Evolutionary conservation across 2,888 invertebrate genomes (phyloP).

Genomic region (Ernsta delagoae): DNA sequence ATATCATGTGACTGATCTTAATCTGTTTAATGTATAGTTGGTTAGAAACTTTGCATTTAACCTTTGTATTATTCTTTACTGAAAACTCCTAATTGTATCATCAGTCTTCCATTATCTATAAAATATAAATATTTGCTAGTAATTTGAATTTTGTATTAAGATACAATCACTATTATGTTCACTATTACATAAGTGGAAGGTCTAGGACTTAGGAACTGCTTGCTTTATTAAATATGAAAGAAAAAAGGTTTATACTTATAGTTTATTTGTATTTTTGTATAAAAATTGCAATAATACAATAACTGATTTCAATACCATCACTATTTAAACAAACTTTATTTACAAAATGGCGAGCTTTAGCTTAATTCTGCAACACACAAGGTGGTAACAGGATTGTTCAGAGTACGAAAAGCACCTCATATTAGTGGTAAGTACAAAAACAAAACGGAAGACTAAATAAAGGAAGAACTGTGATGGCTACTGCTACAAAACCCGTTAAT

Average conservation of each 20-base stretch:
- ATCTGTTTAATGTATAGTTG: background rate
- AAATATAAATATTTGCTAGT: conserved; percentile 8
- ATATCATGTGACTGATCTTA: background rate
- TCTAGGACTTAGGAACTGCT: background rate
- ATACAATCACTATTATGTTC: background rate
- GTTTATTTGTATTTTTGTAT: conserved; percentile 74
- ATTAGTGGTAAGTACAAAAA: conserved; percentile 75
- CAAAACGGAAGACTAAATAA: conserved; percentile 74
- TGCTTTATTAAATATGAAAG: conserved; percentile 34
- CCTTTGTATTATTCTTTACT: background rate
- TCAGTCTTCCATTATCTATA: conserved; percentile 5
- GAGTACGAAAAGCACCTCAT: conserved; percentile 67
- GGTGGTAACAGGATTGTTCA: conserved; percentile 52
- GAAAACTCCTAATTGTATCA: background rate
- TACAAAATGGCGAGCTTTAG: conserved; percentile 74
- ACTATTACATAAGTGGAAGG: background rate
- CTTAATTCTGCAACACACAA: conserved; percentile 51
- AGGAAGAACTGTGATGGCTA: conserved; percentile 67
- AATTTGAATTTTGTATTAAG: background rate
- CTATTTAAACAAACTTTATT: conserved; percentile 68
- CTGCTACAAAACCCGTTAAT: conserved; percentile 63
- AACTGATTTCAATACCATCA: conserved; percentile 67
- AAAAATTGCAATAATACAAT: conserved; percentile 81
- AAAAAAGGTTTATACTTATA: conserved; percentile 56
- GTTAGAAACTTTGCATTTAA: background rate